Conservation (phyloP, 2,113 vertebrate species). For the Labrus mixtus region DNA sequence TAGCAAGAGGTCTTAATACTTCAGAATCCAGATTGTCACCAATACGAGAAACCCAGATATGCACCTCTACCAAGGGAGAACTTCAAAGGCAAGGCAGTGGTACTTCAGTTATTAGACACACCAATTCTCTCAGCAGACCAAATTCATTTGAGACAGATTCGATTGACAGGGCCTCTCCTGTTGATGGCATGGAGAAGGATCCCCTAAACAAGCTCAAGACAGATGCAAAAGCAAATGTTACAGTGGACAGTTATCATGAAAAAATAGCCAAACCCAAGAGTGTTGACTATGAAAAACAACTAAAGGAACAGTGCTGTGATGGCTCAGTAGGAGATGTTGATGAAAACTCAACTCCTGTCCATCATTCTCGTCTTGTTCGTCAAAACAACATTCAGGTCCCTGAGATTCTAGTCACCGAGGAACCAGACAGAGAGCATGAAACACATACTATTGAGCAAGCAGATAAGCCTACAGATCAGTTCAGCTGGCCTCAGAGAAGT, state of each 20-base stretch:
- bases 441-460: conserved; percentile 82
- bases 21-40: conserved; percentile 84
- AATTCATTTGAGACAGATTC: conserved; percentile 94
- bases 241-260: conserved; percentile 73
- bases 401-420: conserved; percentile 97
- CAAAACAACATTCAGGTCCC: conserved; percentile 98
- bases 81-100: conserved; percentile 92
- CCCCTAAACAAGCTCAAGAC: conserved; percentile 76
- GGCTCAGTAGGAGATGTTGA: conserved; percentile 52
- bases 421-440: conserved; percentile 93
- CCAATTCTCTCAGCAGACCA: conserved; percentile 94
- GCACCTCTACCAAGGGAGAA: conserved; percentile 80
- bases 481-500: conserved; percentile 97
- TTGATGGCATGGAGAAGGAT: conserved; percentile 86
- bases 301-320: conserved; percentile 77
- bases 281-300: conserved; percentile 64
- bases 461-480: conserved; percentile 90
- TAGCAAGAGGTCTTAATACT: conserved; percentile 81
- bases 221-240: conserved; percentile 69
- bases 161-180: conserved; percentile 85
- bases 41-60: conserved; percentile 84
- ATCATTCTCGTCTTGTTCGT: conserved; percentile 91
- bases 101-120: conserved; percentile 98
- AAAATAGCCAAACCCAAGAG: conserved; percentile 74
- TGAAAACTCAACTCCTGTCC: conserved; percentile 80